Evolutionary conservation across 1,140 invertebrate species (phyloP), one percentile per base, ranked within the genome.

Genomic region (Rhysida immarginata): DNA sequence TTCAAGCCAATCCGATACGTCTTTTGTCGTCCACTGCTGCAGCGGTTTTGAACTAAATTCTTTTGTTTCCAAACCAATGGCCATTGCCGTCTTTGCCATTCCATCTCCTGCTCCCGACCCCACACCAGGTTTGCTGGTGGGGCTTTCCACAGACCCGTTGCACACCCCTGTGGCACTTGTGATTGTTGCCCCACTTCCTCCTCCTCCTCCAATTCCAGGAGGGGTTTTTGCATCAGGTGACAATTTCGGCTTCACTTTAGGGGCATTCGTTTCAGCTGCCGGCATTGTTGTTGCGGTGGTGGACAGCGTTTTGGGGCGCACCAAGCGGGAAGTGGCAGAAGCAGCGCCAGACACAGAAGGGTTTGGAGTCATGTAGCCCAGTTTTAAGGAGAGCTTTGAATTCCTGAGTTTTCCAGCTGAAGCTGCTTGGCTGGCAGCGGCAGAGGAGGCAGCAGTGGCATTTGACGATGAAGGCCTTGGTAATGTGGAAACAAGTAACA

Each of bases 1-100:
- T 44, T 70, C 68, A 0, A 78, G 65, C 76, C 76, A 78, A 58
- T 75, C 74, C 26, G 67, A 65, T 46, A 77, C 72, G 60, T 78
- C 77, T 24, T 62, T 61, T 44, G 65, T 61, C 13, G 64, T 69
- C 76, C 76, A 78, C 42, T 71, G 68, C 1, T 63, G 60, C 55
- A 77, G 55, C 18, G 66, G 63, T 59, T 76, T 76, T 46, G 66
- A 64, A 50, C 66, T 59, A 58, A 70, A 71, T 2, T 51, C 53
- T 43, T 46, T 52, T 50, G 58, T 23, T 57, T 57, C 18, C 21
- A 29, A 2, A 46, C 45, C 29, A 18, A 24, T 16, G 5, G 16
- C 16, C 29, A 11, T 20, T 24, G 26, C 46, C 24, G 41, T 49
- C 25, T 53, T 26, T 54, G 58, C 46, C 57, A 58, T 1, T 35